phyloP scores from a whole-genome alignment of 2,888 invertebrate genomes.

The Xestia xanthographa region DNA sequence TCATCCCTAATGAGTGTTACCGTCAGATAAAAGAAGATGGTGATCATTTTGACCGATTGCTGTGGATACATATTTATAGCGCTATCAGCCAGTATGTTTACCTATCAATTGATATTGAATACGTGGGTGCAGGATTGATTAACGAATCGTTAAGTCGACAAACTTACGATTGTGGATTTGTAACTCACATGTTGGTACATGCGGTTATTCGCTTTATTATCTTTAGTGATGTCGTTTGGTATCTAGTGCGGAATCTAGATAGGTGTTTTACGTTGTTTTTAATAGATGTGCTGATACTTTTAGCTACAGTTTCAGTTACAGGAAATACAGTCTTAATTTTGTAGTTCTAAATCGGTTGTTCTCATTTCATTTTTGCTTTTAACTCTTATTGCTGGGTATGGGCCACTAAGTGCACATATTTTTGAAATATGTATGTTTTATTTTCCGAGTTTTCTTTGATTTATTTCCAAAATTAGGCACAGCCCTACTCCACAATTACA shows the following conservation, averaged over 20 bases:
- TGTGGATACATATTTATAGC: slow-evolving; percentile 1
- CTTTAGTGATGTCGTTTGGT: slow-evolving; percentile 26
- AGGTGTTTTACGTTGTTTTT: slow-evolving; percentile 1
- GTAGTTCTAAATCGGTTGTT: background rate
- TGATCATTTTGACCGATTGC: slow-evolving; percentile 9
- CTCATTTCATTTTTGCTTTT: background rate
- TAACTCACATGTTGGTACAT: slow-evolving; percentile 45
- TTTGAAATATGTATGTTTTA: background rate
- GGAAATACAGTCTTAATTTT: background rate
- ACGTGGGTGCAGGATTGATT: slow-evolving; percentile 33
- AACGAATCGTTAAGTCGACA: slow-evolving; percentile 37
- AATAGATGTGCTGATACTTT: slow-evolving; percentile 1
- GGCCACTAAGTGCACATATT: background rate
- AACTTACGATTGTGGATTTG: slow-evolving; percentile 10
- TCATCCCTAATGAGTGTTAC: background rate
- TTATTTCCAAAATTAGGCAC: background rate
- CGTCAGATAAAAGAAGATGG: slow-evolving; percentile 3
- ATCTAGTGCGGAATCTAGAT: slow-evolving; percentile 23
- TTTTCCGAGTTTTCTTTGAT: background rate
- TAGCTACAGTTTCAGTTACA: background rate
- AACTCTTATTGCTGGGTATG: fast-evolving
- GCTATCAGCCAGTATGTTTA: slow-evolving; percentile 7
- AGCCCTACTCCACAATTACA: slow-evolving; percentile 47
- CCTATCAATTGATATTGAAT: slow-evolving; percentile 21
- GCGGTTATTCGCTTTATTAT: slow-evolving; percentile 28